Percentiles rank a stretch among this genome's conserved stretches.
phyloP scores from a whole-genome alignment of 2,888 invertebrate genomes.

The Cabera pusaria region DNA sequence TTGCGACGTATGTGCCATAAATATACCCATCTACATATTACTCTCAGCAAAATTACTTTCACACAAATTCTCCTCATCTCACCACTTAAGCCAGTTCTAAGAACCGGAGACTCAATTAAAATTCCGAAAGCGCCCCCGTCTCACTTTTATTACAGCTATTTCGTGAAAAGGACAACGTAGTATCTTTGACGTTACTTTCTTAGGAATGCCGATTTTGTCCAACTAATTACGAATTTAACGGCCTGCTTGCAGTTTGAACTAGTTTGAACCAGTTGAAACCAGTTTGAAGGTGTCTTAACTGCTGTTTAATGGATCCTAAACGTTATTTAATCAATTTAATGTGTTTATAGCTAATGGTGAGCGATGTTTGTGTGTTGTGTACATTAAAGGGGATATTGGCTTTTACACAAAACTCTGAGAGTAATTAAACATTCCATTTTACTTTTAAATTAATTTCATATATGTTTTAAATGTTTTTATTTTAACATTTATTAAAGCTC shows the following conservation, averaged over 20 bases:
- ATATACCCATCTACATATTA: no score
- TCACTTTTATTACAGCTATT: conserved; percentile 59
- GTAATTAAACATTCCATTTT: no score
- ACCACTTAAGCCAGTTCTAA: conserved; percentile 23
- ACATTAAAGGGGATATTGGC: no score
- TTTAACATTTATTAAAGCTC: no score
- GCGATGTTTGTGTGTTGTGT: conserved; percentile 4
- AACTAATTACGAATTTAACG: conserved; percentile 28
- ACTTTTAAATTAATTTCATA: no score
- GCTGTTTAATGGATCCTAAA: conserved; percentile 25
- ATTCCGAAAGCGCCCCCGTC: conserved; percentile 56
- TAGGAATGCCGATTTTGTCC: conserved; percentile 20
- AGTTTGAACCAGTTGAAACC: conserved; percentile 3
- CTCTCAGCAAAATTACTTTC: no score
- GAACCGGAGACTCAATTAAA: conserved; percentile 68
- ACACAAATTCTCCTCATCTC: conserved; percentile 1
- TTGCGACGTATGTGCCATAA: no score
- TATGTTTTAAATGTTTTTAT: no score
- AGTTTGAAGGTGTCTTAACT: conserved; percentile 20
- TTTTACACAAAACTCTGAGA: no score
- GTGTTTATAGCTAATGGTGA: conserved; percentile 5
- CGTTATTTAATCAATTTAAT: conserved; percentile 26
- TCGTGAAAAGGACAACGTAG: conserved; percentile 50
- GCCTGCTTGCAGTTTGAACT: conserved; percentile 22
- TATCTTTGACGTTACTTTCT: conserved; percentile 26